Evolutionary conservation across 1,140 invertebrate genomes (phyloP).

Genomic region (Reticulitermes speratus): DNA sequence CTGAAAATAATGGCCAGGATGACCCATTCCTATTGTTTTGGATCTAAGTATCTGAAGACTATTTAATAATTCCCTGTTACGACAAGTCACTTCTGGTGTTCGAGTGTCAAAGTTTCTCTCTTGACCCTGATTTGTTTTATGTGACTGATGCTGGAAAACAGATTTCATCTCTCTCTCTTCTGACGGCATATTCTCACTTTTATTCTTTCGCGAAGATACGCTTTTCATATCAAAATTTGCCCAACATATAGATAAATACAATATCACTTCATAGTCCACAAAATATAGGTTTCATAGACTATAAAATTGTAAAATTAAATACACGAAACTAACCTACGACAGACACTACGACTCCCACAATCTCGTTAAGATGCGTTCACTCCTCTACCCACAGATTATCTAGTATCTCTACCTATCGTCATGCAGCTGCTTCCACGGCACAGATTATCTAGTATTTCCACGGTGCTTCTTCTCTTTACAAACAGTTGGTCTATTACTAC

Average conservation of each 20-base stretch:
- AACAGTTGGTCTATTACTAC: no score
- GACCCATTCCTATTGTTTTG: conserved; percentile 31
- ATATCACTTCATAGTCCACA: no score
- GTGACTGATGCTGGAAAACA: neutral
- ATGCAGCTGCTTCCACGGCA: no score
- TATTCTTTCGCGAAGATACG: neutral
- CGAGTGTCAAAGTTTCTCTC: neutral
- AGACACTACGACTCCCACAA: no score
- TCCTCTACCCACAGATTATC: no score
- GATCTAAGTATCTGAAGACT: conserved; percentile 36
- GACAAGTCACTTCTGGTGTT: conserved; percentile 35
- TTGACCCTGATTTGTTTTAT: neutral
- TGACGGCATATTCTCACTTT: neutral
- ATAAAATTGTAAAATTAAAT: no score
- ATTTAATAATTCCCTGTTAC: conserved; percentile 38
- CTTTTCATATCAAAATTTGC: conserved; percentile 10
- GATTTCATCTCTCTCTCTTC: neutral
- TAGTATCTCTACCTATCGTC: no score
- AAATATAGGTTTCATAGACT: no score
- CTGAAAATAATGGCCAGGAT: conserved; percentile 39
- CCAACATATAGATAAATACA: neutral
- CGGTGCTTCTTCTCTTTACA: no score
- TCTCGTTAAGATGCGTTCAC: no score
- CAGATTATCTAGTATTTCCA: no score
- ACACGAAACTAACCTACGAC: no score